Evolutionary conservation across 2,113 vertebrate genomes (phyloP).

Genomic region (Coturnix japonica): DNA sequence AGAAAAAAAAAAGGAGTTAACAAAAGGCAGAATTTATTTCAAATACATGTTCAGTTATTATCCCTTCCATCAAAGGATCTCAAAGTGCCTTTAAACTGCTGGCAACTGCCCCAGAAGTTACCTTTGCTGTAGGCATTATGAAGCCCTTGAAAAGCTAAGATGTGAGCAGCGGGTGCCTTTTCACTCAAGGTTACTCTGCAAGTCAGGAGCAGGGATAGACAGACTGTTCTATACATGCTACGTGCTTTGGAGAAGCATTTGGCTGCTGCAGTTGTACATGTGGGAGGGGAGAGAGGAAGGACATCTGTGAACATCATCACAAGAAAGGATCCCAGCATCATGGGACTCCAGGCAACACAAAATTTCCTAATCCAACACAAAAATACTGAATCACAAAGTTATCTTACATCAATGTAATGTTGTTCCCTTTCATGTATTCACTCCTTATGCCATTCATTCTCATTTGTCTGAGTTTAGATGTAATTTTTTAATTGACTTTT

Average conservation of each 20-base stretch:
- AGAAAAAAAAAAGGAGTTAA: background rate
- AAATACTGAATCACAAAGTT: background rate
- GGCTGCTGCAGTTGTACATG: background rate
- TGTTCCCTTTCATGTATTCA: background rate
- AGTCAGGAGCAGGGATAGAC: background rate
- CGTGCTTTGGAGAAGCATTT: background rate
- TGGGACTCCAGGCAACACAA: background rate
- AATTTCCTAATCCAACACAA: background rate
- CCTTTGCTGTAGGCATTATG: background rate
- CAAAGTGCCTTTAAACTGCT: background rate
- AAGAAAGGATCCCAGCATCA: background rate
- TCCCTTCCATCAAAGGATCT: background rate
- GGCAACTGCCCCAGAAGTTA: background rate
- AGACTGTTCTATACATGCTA: background rate
- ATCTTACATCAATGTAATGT: fast-evolving
- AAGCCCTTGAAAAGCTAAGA: background rate
- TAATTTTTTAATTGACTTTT: background rate
- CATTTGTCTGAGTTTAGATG: background rate
- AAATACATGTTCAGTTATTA: background rate
- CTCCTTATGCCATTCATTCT: background rate
- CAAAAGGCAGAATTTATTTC: slow-evolving; percentile 10
- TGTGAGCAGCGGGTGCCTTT: background rate
- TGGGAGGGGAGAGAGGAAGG: background rate
- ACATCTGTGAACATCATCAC: background rate
- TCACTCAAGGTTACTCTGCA: background rate